Evolutionary conservation across 2,888 invertebrate genomes (phyloP).

Genomic region (Dicranocentrus wangi): DNA sequence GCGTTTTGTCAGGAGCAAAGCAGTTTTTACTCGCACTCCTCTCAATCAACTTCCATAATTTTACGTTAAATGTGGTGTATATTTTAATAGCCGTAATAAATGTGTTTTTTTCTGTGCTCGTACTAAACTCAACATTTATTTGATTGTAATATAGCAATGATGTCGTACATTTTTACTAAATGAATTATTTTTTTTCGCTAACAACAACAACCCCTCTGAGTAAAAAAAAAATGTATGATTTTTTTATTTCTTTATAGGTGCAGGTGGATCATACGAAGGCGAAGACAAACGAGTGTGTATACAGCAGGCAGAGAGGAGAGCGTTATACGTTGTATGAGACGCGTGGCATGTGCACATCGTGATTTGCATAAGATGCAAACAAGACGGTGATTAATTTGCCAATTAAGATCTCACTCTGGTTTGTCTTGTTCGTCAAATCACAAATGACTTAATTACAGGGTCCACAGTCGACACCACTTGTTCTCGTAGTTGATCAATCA

Average conservation of each 20-base stretch:
- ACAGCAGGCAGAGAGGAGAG: not conserved
- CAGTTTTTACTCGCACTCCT: not conserved
- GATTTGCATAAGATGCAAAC: conserved; percentile 14
- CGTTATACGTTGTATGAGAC: not conserved
- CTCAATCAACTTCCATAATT: not conserved
- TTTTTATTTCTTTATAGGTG: not conserved
- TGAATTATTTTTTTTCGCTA: conserved; percentile 3
- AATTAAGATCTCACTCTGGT: not conserved
- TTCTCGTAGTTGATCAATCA: not conserved
- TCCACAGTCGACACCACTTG: conserved; percentile 4
- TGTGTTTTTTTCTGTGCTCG: not conserved
- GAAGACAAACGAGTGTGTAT: not conserved
- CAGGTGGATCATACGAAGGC: not conserved
- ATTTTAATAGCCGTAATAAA: not conserved
- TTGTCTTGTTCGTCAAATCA: not conserved
- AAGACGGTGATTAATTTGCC: conserved; percentile 31
- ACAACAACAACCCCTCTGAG: too few relatives aligned
- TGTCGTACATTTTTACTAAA: not conserved
- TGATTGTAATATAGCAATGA: not conserved
- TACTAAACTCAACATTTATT: not conserved
- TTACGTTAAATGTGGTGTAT: not conserved
- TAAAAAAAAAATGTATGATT: not conserved
- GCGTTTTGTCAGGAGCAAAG: not conserved
- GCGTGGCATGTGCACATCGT: not conserved
- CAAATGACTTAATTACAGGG: conserved; percentile 33